Evolutionary conservation across 1,140 invertebrate genomes (phyloP), one percentile per base, ranked within the genome.

Genomic region (Arion vulgaris): DNA sequence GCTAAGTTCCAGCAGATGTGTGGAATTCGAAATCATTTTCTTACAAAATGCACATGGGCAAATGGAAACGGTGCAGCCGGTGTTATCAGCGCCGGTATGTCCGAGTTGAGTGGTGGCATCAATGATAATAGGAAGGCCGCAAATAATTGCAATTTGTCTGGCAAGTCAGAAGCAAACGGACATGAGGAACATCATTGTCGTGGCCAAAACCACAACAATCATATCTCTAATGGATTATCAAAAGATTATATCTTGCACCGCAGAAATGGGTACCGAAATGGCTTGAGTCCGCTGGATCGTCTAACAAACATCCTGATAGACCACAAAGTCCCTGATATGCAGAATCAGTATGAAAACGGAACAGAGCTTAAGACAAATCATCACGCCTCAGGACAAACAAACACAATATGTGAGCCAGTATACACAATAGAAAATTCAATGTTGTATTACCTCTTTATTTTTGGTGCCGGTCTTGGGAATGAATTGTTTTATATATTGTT

Each of bases 401-500:
- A 68, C 26, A 57, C 57, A 68, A 23, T 13, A 1, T 51, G 45
- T 28, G 26, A 45, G 9, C 13, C 17, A 41, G 28, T 7, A 19
- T 94, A 94, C 89, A 84, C 89, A 34, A 94, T 97, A 75, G 94
- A 93, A n/a, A 96, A 96, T 92, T 94, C 94, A 87, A 95, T 96
- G 89, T 96, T 96, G 95, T 97, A 96, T 92, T 96, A 96, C 92
- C 90, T 98, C 69, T 97, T 98, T 91, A 90, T 95, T 0, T 94
- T 97, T 88, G 96, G 96, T 23, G 96, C 96, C 0, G 94, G 95
- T 79, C 92, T 98, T 34, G 97, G 96, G 0, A 97, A 97, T 93
- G 97, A 97, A 93, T 94, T 95, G 81, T 98, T 98, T 93, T 98
- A 98, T 92, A 94, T 95, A 0, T 93, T 94, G 17, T 97, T 97